phyloP scores from a whole-genome alignment of 2,113 vertebrate species.

The Chiloscyllium plagiosum region DNA sequence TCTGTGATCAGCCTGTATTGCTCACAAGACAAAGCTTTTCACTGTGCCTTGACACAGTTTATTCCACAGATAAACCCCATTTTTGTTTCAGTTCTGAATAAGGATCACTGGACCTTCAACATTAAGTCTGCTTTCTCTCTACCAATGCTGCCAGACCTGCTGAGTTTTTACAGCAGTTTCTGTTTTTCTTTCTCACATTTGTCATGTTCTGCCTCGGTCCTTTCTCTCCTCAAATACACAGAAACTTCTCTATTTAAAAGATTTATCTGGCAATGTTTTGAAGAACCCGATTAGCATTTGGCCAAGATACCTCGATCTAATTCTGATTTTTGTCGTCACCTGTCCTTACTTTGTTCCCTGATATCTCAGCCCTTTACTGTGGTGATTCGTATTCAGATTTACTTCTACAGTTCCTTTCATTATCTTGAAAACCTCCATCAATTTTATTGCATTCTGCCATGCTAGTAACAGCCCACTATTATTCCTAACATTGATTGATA shows the following conservation, averaged over 20 bases:
- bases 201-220: background rate
- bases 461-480: background rate
- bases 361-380: background rate
- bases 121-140: no score
- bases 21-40: no score
- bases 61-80: background rate
- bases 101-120: no score
- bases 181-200: no score
- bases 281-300: background rate
- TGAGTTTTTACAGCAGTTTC: no score
- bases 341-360: background rate
- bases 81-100: background rate
- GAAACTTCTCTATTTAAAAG: background rate
- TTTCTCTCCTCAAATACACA: background rate
- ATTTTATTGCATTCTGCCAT: background rate
- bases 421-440: background rate
- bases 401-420: background rate
- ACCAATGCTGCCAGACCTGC: no score
- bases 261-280: background rate
- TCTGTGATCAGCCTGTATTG: no score
- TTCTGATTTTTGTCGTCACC: background rate
- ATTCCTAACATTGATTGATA: background rate
- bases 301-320: background rate
- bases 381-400: background rate
- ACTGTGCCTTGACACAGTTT: background rate